Conservation (phyloP, 2,888 invertebrate genomes). For the Andrena marginata region DNA sequence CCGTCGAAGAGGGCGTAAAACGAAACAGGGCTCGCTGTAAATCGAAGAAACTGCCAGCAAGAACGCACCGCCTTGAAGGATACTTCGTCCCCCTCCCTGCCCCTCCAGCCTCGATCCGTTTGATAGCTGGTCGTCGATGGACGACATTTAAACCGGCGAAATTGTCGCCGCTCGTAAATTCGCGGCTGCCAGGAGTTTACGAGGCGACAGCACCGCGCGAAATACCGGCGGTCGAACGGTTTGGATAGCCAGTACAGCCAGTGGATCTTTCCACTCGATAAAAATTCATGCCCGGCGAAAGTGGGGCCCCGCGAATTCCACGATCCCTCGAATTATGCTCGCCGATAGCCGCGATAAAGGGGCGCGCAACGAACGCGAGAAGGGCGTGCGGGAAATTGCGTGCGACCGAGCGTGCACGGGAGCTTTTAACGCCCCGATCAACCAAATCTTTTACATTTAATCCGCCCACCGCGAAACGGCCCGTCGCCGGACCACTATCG, state of each 20-base stretch:
- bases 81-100: not conserved
- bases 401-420: slow-evolving; percentile 17
- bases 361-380: slow-evolving; percentile 10
- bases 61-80: slow-evolving; percentile 12
- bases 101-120: not conserved
- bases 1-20: slow-evolving; percentile 31
- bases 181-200: slow-evolving; percentile 44
- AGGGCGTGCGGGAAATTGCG: slow-evolving; percentile 31
- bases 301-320: not conserved
- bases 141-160: slow-evolving; percentile 39
- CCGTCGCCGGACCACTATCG: not conserved
- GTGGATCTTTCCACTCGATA: slow-evolving; percentile 29
- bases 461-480: not conserved
- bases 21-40: slow-evolving; percentile 24
- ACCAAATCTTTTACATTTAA: slow-evolving; percentile 19
- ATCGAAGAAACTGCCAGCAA: slow-evolving; percentile 31
- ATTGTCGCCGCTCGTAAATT: slow-evolving; percentile 53
- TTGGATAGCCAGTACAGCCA: not conserved
- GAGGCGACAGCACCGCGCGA: slow-evolving; percentile 49
- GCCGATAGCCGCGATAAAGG: not conserved
- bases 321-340: slow-evolving; percentile 11
- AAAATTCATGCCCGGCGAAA: slow-evolving; percentile 38
- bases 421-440: slow-evolving; percentile 27
- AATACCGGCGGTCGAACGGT: slow-evolving; percentile 21
- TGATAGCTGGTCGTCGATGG: slow-evolving; percentile 20